These are phyloP conservation scores for Chymomyza amoena DNA, from an alignment of 2,888 invertebrate genomes.

Conservation along the genomic window DNA sequence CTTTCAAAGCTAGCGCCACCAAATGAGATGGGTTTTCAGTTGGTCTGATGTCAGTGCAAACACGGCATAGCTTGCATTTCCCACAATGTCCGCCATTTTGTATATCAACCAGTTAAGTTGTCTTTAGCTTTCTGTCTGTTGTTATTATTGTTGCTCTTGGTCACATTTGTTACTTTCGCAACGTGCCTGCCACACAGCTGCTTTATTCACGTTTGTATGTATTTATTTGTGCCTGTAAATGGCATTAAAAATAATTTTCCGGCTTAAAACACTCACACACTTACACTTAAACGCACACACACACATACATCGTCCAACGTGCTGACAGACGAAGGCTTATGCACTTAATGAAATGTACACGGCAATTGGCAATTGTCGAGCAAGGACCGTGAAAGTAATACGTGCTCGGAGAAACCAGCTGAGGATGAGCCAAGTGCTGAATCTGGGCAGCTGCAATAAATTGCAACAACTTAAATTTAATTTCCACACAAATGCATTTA, in stretches of 20 bases:
- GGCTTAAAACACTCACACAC: conserved; percentile 60
- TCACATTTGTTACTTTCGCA: conserved; percentile 21
- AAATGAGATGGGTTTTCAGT: too few species aligned
- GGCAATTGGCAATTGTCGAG: conserved; percentile 52
- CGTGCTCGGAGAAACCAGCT: conserved; percentile 17
- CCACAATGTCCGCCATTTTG: not conserved
- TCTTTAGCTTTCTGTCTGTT: not conserved
- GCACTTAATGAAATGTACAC: conserved; percentile 74
- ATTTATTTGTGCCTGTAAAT: conserved; percentile 68
- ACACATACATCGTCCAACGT: conserved; percentile 13
- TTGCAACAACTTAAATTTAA: conserved; percentile 64
- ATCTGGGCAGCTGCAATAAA: conserved; percentile 45
- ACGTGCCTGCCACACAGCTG: conserved; percentile 49
- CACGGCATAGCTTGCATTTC: not conserved
- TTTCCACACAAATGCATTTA: conserved; percentile 54
- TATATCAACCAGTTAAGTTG: conserved; percentile 3
- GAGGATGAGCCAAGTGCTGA: not conserved
- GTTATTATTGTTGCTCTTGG: not conserved
- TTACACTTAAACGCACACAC: conserved; percentile 47
- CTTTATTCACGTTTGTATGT: conserved; percentile 60
- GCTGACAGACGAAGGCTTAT: conserved; percentile 60
- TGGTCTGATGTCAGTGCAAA: too few species aligned
- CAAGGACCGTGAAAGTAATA: not conserved
- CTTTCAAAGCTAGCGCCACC: too few species aligned
- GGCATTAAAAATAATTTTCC: conserved; percentile 72